These are phyloP conservation scores for Oreohelix idahoensis DNA, from an alignment of 1,140 invertebrate genomes.

Conservation along the genomic window DNA sequence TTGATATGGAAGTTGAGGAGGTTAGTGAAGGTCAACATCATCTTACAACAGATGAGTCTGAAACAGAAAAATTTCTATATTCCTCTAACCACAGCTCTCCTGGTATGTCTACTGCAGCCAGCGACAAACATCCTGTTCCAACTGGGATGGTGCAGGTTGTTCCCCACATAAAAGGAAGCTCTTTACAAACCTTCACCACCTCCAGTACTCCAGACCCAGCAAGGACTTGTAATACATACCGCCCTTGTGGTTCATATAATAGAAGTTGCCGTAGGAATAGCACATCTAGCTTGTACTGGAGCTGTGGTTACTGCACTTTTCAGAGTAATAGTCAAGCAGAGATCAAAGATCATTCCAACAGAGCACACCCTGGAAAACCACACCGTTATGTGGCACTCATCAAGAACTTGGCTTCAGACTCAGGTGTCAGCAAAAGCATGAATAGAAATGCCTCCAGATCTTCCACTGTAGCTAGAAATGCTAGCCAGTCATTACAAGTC, in stretches of 20 bases:
- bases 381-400: conserved; percentile 65
- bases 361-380: conserved; percentile 55
- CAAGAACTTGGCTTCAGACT: conserved; percentile 49
- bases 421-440: conserved; percentile 24
- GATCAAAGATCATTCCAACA: conserved; percentile 61
- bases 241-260: background rate
- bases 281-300: conserved; percentile 63
- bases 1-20: conserved; percentile 60
- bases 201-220: background rate
- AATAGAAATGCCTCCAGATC: conserved; percentile 1
- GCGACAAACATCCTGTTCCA: background rate
- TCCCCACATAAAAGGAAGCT: background rate
- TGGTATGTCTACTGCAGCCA: background rate
- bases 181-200: background rate
- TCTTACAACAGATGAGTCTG: conserved; percentile 16
- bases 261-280: conserved; percentile 30
- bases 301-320: conserved; percentile 67
- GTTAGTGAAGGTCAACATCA: conserved; percentile 48
- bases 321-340: conserved; percentile 60
- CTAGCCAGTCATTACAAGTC: conserved; percentile 4
- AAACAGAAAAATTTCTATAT: conserved; percentile 10
- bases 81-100: conserved; percentile 6
- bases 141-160: background rate
- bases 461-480: background rate
- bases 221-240: background rate